phyloP scores from a whole-genome alignment of 2,888 invertebrate genomes.

The Melipona bicolor region DNA sequence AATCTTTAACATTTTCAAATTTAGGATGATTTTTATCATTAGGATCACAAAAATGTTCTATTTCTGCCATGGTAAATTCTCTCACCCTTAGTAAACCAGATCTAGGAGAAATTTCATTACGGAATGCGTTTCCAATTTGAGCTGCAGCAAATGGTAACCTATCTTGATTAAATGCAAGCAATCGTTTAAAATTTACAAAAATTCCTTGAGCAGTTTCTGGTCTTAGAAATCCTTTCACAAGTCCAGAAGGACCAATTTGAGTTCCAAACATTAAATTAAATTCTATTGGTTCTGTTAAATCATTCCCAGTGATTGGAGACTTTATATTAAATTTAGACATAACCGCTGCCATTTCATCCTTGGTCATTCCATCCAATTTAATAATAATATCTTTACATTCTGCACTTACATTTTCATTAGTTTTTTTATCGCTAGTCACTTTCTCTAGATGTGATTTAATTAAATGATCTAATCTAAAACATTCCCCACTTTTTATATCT shows the following conservation, averaged over 20 bases:
- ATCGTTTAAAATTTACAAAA: slow-evolving; percentile 99
- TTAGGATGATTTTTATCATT: slow-evolving; percentile 94
- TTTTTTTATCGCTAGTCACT: slow-evolving; percentile 93
- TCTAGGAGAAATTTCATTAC: slow-evolving; percentile 99
- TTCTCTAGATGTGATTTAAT: slow-evolving; percentile 98
- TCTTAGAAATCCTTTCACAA: slow-evolving; percentile 96
- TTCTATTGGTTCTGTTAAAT: slow-evolving; percentile 97
- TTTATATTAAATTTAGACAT: slow-evolving; percentile 96
- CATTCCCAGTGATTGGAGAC: slow-evolving; percentile 97
- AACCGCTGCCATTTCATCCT: slow-evolving; percentile 94
- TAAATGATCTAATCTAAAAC: slow-evolving; percentile 98
- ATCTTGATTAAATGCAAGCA: slow-evolving; percentile 98
- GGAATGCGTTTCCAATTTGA: slow-evolving; percentile 98
- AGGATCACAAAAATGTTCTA: slow-evolving; percentile 99
- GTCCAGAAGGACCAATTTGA: slow-evolving; percentile 98
- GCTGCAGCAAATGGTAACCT: slow-evolving; percentile 98
- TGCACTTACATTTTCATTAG: slow-evolving; percentile 88
- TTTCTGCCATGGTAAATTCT: slow-evolving; percentile 99
- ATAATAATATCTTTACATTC: slow-evolving; percentile 92
- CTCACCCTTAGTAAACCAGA: slow-evolving; percentile 97
- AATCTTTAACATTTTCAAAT: slow-evolving; percentile 91
- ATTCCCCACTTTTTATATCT: slow-evolving; percentile 97
- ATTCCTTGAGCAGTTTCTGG: slow-evolving; percentile 99
- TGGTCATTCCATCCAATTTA: slow-evolving; percentile 95
- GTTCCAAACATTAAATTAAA: slow-evolving; percentile 99